Base-by-base conservation (phyloP, 2,888 invertebrate genomes). In the Dryocosmus kuriphilus region DNA sequence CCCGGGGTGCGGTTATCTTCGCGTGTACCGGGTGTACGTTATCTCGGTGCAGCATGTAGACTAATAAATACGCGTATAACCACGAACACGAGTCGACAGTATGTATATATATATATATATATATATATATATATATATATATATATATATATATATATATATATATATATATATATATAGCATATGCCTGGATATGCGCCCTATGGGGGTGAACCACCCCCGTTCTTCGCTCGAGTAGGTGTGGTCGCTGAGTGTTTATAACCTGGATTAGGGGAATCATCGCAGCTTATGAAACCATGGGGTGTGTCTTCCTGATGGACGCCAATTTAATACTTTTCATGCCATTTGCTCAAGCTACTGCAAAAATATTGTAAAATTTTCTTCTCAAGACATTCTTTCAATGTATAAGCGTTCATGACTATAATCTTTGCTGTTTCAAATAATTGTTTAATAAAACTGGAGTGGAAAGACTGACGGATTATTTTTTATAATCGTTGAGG, bases 1-100 rank as follows among this genome's bases (percentile, higher is more conserved):
- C 86, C 88, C 78, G 86, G 90, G 89, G 89, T 88, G 90, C 89
- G 90, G 90, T 90, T 90, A 90, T 90, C 89, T 87, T 88, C 84
- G 88, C 86, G 84, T 88, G 88, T 87, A 87, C 89, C 88, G 89
- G 89, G 87, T 89, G 90, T 89, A 87, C 87, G 88, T 89, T 90
- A 90, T 89, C 89, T 88, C 85, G 77, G 76, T 78, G 82, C 82
- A 81, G 82, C 81, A 83, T 81, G 84, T 83, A 84, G 82, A 83
- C 84, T 85, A 85, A 87, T 87, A 88, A 88, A 88, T 87, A 87
- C 84, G 81, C 83, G 78, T 82, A 82, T 81, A 83, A 84, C 80
- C 82, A 81, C 83, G 82, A 82, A 65, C 55, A 61, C 76, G 75
- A 75, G 79, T 65, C 78, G 65, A 30, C 57, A 22, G 24, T 75